Conservation (phyloP, 1,140 invertebrate genomes). For the Adoxophyes honmai region DNA sequence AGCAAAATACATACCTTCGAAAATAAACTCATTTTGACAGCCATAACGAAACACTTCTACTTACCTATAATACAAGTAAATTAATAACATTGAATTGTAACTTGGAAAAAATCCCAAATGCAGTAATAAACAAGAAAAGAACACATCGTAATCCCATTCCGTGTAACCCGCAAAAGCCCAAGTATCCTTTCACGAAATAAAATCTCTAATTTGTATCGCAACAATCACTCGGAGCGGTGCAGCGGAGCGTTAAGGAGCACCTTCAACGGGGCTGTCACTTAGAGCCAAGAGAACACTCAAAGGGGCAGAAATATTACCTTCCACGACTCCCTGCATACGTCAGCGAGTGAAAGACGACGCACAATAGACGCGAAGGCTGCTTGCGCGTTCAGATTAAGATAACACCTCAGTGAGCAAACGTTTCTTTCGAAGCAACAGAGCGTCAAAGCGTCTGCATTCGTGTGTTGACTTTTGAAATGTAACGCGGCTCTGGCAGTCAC, state of each 20-base stretch:
- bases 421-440: conserved; percentile 26
- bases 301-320: conserved; percentile 44
- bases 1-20: no score
- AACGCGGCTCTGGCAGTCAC: conserved; percentile 19
- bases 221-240: conserved; percentile 11
- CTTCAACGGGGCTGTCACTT: conserved; percentile 11
- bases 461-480: conserved; percentile 40
- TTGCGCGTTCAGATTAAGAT: conserved; percentile 48
- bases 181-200: no score
- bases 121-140: no score
- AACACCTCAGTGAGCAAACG: conserved; percentile 34
- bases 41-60: no score
- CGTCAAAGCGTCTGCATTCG: conserved; percentile 28
- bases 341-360: conserved; percentile 35
- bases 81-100: no score
- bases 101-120: no score
- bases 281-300: conserved; percentile 24
- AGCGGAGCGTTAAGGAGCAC: conserved; percentile 11
- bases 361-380: conserved; percentile 37
- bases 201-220: conserved; percentile 7
- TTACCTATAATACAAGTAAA: no score
- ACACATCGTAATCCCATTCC: no score
- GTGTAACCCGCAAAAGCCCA: no score
- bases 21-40: no score
- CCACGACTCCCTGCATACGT: conserved; percentile 30